A percentile compares a stretch with the other conserved stretches of the same genome.
phyloP scores from a whole-genome alignment of 1,140 invertebrate species.

The Drosophila hydei region DNA sequence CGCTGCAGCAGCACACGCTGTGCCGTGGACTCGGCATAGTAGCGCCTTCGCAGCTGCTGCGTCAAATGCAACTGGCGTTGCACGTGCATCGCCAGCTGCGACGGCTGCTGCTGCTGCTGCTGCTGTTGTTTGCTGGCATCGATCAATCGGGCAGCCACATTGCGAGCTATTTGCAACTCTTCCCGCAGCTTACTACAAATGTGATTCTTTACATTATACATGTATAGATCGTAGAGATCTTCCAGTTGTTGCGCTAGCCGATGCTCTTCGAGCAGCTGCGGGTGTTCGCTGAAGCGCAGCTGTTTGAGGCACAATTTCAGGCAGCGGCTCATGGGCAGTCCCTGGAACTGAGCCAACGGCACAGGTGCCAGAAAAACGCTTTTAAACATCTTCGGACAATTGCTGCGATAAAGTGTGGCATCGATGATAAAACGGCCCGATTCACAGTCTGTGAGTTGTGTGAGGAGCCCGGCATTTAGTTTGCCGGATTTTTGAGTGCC shows the following conservation, averaged over 20 bases:
- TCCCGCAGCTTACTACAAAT: conserved; percentile 66
- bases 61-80: conserved; percentile 65
- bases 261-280: conserved; percentile 83
- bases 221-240: conserved; percentile 75
- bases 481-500: conserved; percentile 23
- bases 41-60: conserved; percentile 69
- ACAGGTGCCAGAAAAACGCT: conserved; percentile 63
- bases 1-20: conserved; percentile 69
- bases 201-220: conserved; percentile 51
- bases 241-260: conserved; percentile 77
- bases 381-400: conserved; percentile 52
- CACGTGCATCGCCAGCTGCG: conserved; percentile 21
- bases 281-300: conserved; percentile 83
- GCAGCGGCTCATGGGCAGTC: conserved; percentile 72
- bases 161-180: conserved; percentile 78
- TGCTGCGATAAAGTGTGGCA: conserved; percentile 52
- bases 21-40: conserved; percentile 74
- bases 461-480: conserved; percentile 29
- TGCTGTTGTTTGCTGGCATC: conserved; percentile 34
- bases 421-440: conserved; percentile 30
- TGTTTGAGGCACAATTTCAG: conserved; percentile 78
- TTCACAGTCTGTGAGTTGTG: conserved; percentile 22
- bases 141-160: conserved; percentile 60
- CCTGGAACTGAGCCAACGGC: conserved; percentile 22
- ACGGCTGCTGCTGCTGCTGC: neutral